A percentile compares a stretch with the other conserved stretches of the same genome.
Evolutionary conservation across 1,140 invertebrate species (phyloP).

Genomic region (Linepithema humile): DNA sequence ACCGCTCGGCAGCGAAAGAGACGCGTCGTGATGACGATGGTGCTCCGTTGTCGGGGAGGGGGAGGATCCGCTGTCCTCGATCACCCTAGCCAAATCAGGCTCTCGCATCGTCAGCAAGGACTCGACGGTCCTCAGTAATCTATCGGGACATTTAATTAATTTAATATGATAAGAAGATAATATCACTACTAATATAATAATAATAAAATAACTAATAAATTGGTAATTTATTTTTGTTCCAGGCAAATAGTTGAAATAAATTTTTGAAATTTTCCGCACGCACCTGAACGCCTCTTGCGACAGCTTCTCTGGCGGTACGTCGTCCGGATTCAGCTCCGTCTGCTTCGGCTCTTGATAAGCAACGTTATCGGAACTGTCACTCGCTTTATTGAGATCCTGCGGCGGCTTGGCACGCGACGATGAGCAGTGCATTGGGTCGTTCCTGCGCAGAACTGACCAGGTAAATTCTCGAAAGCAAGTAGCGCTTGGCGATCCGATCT

Average conservation of each 20-base stretch:
- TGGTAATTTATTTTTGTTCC: too few species aligned
- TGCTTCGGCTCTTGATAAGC: slow-evolving; percentile 75
- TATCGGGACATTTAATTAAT: slow-evolving; percentile 55
- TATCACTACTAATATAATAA: not conserved
- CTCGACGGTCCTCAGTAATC: slow-evolving; percentile 87
- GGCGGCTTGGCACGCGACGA: slow-evolving; percentile 71
- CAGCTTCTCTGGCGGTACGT: slow-evolving; percentile 87
- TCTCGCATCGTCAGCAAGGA: slow-evolving; percentile 88
- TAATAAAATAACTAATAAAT: not conserved
- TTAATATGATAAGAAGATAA: not conserved
- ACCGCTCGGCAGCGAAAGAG: slow-evolving; percentile 61
- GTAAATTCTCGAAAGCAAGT: slow-evolving; percentile 76
- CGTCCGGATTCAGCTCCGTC: slow-evolving; percentile 79
- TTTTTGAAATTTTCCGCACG: not conserved
- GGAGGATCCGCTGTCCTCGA: slow-evolving; percentile 65
- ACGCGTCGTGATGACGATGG: slow-evolving; percentile 56
- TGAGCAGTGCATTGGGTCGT: slow-evolving; percentile 74
- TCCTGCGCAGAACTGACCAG: slow-evolving; percentile 81
- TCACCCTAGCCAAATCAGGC: slow-evolving; percentile 85
- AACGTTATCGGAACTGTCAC: slow-evolving; percentile 63
- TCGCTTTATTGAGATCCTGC: slow-evolving; percentile 68
- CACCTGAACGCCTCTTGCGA: slow-evolving; percentile 88
- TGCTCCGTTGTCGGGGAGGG: slow-evolving; percentile 51
- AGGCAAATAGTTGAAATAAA: too few species aligned
- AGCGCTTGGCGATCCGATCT: slow-evolving; percentile 75